Conservation (phyloP, 23 tunicate species). For the Diplosoma virens region DNA sequence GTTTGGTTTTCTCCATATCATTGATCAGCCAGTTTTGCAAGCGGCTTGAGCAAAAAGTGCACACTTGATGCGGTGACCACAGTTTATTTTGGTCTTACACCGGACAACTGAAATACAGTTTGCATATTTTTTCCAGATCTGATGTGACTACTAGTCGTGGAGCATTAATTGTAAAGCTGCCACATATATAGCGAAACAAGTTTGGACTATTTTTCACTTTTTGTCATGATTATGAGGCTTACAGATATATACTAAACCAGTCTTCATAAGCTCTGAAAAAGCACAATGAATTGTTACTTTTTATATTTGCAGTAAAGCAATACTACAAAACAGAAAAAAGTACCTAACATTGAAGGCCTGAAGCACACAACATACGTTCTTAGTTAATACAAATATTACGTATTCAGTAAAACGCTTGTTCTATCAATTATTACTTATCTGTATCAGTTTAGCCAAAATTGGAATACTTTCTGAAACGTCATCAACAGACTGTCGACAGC, state of each 20-base stretch:
- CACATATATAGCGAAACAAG: not conserved
- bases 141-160: not conserved
- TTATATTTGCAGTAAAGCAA: too few species aligned
- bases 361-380: too few species aligned
- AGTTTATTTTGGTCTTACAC: not conserved
- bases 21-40: slow-evolving; percentile 7
- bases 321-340: too few species aligned
- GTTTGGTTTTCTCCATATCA: not conserved
- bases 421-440: too few species aligned
- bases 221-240: not conserved
- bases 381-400: too few species aligned
- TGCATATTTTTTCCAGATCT: not conserved
- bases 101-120: not conserved
- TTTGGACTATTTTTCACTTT: not conserved
- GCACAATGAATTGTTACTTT: too few species aligned
- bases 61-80: slow-evolving; percentile 1
- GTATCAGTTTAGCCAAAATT: too few species aligned
- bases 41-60: slow-evolving; percentile 3
- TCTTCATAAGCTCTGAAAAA: too few species aligned
- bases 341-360: too few species aligned
- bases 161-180: not conserved
- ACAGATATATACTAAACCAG: not conserved
- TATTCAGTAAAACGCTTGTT: too few species aligned
- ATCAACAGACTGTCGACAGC: too few species aligned
- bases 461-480: too few species aligned